Conservation (phyloP, 2,888 invertebrate species). For the Lutraria lutraria region DNA sequence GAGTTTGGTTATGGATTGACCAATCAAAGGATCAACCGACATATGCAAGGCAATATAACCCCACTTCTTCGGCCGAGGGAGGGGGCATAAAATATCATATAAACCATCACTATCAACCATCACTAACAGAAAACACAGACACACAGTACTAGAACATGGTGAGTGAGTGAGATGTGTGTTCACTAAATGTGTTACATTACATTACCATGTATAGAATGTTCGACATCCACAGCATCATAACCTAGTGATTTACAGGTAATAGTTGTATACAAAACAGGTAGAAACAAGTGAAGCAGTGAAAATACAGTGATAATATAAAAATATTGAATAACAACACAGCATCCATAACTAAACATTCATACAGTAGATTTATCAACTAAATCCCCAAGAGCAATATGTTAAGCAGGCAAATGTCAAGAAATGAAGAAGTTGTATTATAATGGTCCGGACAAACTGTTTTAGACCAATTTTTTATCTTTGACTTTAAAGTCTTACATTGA, state of each 20-base stretch:
- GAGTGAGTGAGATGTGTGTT: conserved; percentile 37
- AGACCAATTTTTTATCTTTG: too few relatives aligned
- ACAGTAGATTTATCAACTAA: background rate
- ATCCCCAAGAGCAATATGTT: too few relatives aligned
- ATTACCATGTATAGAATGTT: conserved; percentile 51
- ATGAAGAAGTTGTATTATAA: too few relatives aligned
- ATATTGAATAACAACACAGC: background rate
- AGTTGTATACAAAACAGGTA: conserved; percentile 24
- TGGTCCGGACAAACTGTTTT: too few relatives aligned
- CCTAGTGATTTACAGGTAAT: conserved; percentile 44
- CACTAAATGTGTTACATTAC: conserved; percentile 44
- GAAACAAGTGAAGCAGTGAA: conserved; percentile 2
- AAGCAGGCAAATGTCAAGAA: too few relatives aligned
- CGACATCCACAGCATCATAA: conserved; percentile 46
- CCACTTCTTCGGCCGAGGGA: too few relatives aligned
- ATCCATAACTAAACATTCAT: background rate
- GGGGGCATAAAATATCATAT: too few relatives aligned
- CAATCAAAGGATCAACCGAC: too few relatives aligned
- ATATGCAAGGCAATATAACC: too few relatives aligned
- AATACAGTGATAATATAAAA: background rate
- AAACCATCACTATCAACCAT: background rate
- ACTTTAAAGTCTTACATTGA: too few relatives aligned
- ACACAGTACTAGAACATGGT: conserved; percentile 31
- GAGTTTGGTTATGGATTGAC: too few relatives aligned
- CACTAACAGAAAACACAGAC: conserved; percentile 11